These are phyloP conservation scores for Mactra quadrangularis DNA, from an alignment of 1,140 invertebrate genomes.

Conservation along the genomic window DNA sequence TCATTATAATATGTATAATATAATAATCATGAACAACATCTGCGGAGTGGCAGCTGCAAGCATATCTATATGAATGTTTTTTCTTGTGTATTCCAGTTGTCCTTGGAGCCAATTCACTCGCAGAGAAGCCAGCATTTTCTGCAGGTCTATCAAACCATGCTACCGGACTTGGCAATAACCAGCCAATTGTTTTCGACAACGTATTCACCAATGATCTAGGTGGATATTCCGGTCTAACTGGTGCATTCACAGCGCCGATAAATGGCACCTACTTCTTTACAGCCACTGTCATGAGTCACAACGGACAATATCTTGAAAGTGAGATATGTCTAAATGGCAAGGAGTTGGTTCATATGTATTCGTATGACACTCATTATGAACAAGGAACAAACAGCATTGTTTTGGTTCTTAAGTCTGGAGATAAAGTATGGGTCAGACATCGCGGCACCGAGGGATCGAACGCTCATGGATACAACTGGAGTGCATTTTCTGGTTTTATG, in stretches of 20 bases:
- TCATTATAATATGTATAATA: too few relatives aligned
- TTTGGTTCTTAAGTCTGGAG: not conserved
- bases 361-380: not conserved
- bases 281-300: conserved; percentile 30
- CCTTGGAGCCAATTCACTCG: too few relatives aligned
- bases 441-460: not conserved
- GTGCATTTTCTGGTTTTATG: conserved; percentile 22
- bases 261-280: conserved; percentile 43
- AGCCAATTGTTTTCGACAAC: too few relatives aligned
- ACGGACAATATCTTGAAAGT: not conserved
- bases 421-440: conserved; percentile 40
- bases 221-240: not conserved
- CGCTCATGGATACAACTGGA: conserved; percentile 18
- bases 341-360: conserved; percentile 5
- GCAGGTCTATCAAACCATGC: too few relatives aligned
- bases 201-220: too few relatives aligned
- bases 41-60: too few relatives aligned
- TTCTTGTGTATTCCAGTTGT: too few relatives aligned
- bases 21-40: too few relatives aligned
- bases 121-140: too few relatives aligned
- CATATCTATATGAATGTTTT: too few relatives aligned
- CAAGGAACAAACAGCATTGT: conserved; percentile 31
- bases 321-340: conserved; percentile 23
- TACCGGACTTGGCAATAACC: too few relatives aligned
- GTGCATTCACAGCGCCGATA: conserved; percentile 29